A percentile compares a stretch with the other conserved stretches of the same genome.
These are phyloP conservation scores for Zootermopsis nevadensis DNA, from an alignment of 2,888 invertebrate species.

Conservation along the genomic window DNA sequence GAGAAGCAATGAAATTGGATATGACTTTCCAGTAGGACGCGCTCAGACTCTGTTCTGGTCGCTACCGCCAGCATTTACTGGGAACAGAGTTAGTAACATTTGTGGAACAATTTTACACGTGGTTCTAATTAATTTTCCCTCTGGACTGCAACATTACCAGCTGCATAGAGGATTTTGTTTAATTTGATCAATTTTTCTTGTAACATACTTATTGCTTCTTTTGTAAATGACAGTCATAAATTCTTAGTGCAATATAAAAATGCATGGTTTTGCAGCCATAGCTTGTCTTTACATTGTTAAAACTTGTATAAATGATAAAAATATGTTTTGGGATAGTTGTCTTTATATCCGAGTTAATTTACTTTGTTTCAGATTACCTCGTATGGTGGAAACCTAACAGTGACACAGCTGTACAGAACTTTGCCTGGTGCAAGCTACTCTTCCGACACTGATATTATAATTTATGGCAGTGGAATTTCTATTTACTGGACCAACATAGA, in stretches of 20 bases:
- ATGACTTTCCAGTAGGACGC: constrained; percentile 65
- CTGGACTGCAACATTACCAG: too few species aligned
- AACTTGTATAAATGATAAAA: too few species aligned
- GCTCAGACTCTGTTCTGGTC: constrained; percentile 77
- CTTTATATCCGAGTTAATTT: too few species aligned
- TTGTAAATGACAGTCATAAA: too few species aligned
- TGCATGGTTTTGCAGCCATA: too few species aligned
- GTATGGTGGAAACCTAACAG: constrained; percentile 85
- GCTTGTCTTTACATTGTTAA: too few species aligned
- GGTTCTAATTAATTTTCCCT: too few species aligned
- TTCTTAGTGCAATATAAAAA: too few species aligned
- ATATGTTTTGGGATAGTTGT: too few species aligned
- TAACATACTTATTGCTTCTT: too few species aligned
- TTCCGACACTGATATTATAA: constrained; percentile 83
- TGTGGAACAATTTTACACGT: not conserved
- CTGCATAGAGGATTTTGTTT: too few species aligned
- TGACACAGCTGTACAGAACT: constrained; percentile 78
- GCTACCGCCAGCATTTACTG: constrained; percentile 74
- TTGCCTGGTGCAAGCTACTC: constrained; percentile 65
- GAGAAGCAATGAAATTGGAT: constrained; percentile 72
- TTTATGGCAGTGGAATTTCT: constrained; percentile 81
- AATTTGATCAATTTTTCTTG: too few species aligned
- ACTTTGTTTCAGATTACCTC: constrained; percentile 76
- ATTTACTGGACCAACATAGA: constrained; percentile 80
- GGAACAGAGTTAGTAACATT: constrained; percentile 63